phyloP scores from a whole-genome alignment of 1,140 invertebrate species.

The Orius laevigatus region DNA sequence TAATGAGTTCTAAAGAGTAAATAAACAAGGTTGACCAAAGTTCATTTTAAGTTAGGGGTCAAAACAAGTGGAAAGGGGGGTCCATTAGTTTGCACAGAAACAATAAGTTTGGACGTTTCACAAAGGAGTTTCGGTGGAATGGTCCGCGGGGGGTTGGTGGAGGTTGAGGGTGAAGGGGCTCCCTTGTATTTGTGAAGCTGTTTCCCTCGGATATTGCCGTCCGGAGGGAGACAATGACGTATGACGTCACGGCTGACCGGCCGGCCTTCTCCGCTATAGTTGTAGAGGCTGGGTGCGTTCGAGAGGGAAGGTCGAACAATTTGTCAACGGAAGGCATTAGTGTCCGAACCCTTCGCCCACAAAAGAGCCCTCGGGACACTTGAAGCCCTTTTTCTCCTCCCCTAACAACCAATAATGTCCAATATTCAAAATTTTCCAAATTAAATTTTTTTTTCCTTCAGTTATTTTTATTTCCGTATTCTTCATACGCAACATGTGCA shows the following conservation, averaged over 20 bases:
- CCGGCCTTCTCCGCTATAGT: not conserved
- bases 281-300: constrained; percentile 1
- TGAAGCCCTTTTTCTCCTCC: too few species aligned
- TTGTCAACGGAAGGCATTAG: constrained; percentile 11
- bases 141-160: not conserved
- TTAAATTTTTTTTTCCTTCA: too few species aligned
- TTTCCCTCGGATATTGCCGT: constrained; percentile 10
- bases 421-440: too few species aligned
- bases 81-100: not conserved
- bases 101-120: constrained; percentile 1
- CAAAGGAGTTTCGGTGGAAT: not conserved
- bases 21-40: too few species aligned
- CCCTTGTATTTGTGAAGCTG: constrained; percentile 5
- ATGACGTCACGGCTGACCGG: constrained; percentile 11
- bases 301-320: not conserved
- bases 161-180: not conserved
- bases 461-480: too few species aligned
- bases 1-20: too few species aligned
- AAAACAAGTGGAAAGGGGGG: not conserved
- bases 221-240: constrained; percentile 8
- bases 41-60: not conserved
- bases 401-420: too few species aligned
- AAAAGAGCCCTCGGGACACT: too few species aligned
- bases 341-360: constrained; percentile 3
- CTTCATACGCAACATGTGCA: too few species aligned